Evolutionary conservation across 1,140 invertebrate species (phyloP).

Genomic region (Drosophila burlai): DNA sequence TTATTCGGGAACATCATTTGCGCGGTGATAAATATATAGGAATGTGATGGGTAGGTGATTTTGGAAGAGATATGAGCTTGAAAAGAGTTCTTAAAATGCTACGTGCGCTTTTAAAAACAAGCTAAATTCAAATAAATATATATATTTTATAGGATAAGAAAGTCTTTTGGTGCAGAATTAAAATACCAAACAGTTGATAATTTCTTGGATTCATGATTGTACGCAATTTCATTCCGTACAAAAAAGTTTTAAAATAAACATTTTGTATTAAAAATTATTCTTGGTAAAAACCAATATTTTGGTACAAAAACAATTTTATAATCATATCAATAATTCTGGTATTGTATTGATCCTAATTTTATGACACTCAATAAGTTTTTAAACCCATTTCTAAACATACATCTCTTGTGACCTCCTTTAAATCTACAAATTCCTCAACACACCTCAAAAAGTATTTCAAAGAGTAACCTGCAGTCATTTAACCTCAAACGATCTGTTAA

Average conservation of each 20-base stretch:
- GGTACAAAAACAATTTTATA: not conserved
- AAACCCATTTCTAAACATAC: too few relatives aligned
- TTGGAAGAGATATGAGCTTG: not conserved
- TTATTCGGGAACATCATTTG: not conserved
- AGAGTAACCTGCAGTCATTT: constrained; percentile 21
- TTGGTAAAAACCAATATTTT: not conserved
- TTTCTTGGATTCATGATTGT: too few relatives aligned
- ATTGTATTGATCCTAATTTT: not conserved
- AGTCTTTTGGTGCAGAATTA: too few relatives aligned
- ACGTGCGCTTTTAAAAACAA: too few relatives aligned
- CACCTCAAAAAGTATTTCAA: not conserved
- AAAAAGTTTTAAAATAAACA: too few relatives aligned
- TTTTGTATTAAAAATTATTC: not conserved
- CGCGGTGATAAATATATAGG: not conserved
- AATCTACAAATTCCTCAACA: not conserved
- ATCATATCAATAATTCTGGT: not conserved
- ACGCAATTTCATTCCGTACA: too few relatives aligned
- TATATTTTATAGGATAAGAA: too few relatives aligned
- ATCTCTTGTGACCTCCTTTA: not conserved
- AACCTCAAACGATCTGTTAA: constrained; percentile 39
- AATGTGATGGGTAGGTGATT: constrained; percentile 1
- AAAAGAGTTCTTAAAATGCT: not conserved
- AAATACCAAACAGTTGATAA: too few relatives aligned
- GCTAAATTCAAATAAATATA: not conserved
- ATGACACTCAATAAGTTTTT: too few relatives aligned